phyloP scores from a whole-genome alignment of 2,888 invertebrate genomes.

The Fragum fragum region DNA sequence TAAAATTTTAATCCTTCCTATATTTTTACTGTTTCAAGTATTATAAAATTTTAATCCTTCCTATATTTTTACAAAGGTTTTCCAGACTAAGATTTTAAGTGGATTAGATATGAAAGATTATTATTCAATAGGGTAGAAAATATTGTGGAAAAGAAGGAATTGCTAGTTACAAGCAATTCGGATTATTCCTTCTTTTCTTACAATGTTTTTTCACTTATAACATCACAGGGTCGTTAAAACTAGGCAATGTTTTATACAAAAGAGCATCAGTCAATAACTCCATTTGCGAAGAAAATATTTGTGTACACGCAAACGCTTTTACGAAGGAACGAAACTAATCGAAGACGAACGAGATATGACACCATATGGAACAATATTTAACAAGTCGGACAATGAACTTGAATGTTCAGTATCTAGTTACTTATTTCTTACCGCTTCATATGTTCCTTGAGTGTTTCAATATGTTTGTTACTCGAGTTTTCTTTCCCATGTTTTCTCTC shows the following conservation, averaged over 20 bases:
- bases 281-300: no score
- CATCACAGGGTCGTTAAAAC: no score
- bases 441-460: conserved; percentile 4
- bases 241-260: no score
- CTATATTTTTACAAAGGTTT: no score
- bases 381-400: background rate
- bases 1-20: no score
- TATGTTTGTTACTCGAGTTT: conserved; percentile 9
- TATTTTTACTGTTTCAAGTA: no score
- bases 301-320: no score
- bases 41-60: no score
- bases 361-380: background rate
- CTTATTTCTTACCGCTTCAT: conserved; percentile 5
- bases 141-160: background rate
- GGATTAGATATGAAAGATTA: no score
- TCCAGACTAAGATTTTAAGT: no score
- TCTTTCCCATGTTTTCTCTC: background rate
- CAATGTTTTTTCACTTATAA: conserved; percentile 12
- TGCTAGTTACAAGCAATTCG: conserved; percentile 1
- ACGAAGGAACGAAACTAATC: background rate
- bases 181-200: background rate
- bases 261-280: no score
- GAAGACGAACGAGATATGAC: background rate
- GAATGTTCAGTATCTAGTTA: background rate
- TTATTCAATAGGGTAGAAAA: no score